Base-by-base conservation (phyloP, 2,797 vertebrate genomes). In the Rhynchonycteris naso region DNA sequence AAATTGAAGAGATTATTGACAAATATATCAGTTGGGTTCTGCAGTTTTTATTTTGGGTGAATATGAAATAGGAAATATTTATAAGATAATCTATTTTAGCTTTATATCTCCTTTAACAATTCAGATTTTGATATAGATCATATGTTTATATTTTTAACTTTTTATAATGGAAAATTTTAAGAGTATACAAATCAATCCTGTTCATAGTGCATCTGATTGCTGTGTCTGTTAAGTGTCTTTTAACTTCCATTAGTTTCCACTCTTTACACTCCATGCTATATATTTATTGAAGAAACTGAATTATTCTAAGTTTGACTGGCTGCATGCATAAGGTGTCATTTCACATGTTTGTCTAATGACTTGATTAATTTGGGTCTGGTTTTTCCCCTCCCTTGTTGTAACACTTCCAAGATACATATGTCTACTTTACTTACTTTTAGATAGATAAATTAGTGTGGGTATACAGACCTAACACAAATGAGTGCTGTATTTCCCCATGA, bases 221-320 rank as follows among this genome's bases (percentile, higher is more conserved):
- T 24, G 21, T 12, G 26, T 74, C 50, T 75, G 21, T 81, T 59
- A 81, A 59, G 33, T 82, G 65, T 78, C 66, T 61, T 91, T 94
- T 74, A 66, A 72, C 80, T 80, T 52, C 52, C 4, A 38, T 65
- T 52, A 33, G 14, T 68, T 81, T 75, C 38, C 16, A 68, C n/a
- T 81, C 33, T 79, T 54, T 71, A 54, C 79, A 50, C 35, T 50
- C 11, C n/a, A 26, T 81, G 16, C 47, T 26, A 10, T 84, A 4
- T 84, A 63, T 71, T n/a, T 74, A 35, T 89, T 61, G 38, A 90
- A 81, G 63, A 88, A 87, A 93, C 35, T 71, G 30, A 78, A 24
- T 80, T 93, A 54, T 68, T 84, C 28, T 90, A 63, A 90, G n/a
- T 72, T 90, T 66, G 50, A 52, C 43, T 74, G 56, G 30, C 47